Evolutionary conservation across 2,888 invertebrate genomes (phyloP), one percentile per base, ranked within the genome.

Genomic region (Nephrotoma appendiculata): DNA sequence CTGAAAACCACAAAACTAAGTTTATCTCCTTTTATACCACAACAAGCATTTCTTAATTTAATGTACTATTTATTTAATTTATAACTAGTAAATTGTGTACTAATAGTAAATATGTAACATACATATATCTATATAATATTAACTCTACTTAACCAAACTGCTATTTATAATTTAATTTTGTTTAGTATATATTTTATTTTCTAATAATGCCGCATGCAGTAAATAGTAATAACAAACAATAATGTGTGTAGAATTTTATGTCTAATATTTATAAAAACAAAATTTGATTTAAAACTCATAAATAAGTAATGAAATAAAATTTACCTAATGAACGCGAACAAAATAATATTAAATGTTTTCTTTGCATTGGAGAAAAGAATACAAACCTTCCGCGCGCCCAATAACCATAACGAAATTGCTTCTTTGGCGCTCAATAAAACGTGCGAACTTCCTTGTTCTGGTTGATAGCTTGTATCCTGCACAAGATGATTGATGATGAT

Each of bases 321-420:
- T 71, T 71, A 71, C 71, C 71, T 71, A 71, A 71, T 71, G 19
- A 71, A 84, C 84, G 84, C 84, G 84, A 84, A 84, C 71, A 71
- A 71, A 71, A 71, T 71, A 71, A 71, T 31, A 71, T 71, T 71
- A 71, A 71, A 71, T 71, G 71, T 71, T 71, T 71, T 71, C 71
- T 71, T 84, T 84, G 84, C 84, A 41, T 84, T 84, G 84, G 84
- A 84, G 84, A 43, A 84, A 41, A 42, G 88, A 89, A 87, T 91
- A 91, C 91, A 91, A 91, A 97, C 96, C 96, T 97, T 96, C 94
- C 96, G 95, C 93, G 96, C 96, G 94, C 96, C 96, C 94, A 96
- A 96, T 93, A 96, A 96, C 96, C 96, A 97, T 93, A 97, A 95
- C 93, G 96, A 96, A 94, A 97, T 96, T 94, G 97, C 97, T 95